phyloP scores from a whole-genome alignment of 2,797 vertebrate genomes.

The Melanogrammus aeglefinus region DNA sequence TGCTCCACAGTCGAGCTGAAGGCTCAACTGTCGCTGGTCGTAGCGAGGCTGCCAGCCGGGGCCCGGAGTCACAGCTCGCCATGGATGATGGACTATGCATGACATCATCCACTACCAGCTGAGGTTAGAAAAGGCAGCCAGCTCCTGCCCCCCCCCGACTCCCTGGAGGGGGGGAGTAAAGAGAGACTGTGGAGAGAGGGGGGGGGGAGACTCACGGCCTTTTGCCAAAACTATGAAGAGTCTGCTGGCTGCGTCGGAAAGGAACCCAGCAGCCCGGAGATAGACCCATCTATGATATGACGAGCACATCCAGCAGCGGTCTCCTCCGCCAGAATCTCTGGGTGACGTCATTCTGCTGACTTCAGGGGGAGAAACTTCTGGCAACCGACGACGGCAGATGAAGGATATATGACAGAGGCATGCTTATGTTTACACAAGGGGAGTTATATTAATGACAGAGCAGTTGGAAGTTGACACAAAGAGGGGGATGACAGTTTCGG shows the following conservation, averaged over 20 bases:
- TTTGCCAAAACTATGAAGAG: constrained; percentile 51
- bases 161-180: constrained; percentile 17
- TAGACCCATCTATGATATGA: constrained; percentile 36
- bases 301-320: constrained; percentile 60
- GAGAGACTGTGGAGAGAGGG: constrained; percentile 33
- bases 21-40: too few species aligned
- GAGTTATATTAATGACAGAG: background rate
- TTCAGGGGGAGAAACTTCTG: background rate
- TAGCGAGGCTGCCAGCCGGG: background rate
- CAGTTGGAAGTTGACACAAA: constrained; percentile 1
- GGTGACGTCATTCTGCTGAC: constrained; percentile 55
- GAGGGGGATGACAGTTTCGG: background rate
- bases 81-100: constrained; percentile 33
- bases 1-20: too few species aligned
- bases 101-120: constrained; percentile 30
- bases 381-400: background rate
- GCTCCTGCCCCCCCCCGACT: constrained; percentile 28
- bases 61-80: constrained; percentile 5
- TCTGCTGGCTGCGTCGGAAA: constrained; percentile 34
- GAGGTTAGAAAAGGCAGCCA: constrained; percentile 13
- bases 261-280: constrained; percentile 33
- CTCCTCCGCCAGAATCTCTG: constrained; percentile 41
- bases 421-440: background rate
- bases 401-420: background rate
- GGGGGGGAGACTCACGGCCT: constrained; percentile 17